Evolutionary conservation across 2,113 vertebrate genomes (phyloP).

Genomic region (Nematolebias whitei): DNA sequence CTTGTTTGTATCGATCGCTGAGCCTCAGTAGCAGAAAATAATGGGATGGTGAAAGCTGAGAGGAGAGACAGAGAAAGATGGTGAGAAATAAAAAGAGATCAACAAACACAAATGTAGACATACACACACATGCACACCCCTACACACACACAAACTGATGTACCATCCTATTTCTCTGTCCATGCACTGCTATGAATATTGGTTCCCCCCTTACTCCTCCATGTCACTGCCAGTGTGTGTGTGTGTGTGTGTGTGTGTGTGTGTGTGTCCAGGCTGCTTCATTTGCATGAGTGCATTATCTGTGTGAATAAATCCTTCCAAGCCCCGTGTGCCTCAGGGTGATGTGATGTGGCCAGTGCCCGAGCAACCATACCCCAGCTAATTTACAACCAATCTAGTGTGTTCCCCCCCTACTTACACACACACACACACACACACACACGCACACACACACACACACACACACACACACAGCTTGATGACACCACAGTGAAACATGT

Average conservation of each 20-base stretch:
- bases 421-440: too few species aligned
- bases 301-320: conserved; percentile 97
- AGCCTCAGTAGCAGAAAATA: conserved; percentile 89
- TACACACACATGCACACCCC: conserved; percentile 26
- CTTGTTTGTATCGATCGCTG: conserved; percentile 88
- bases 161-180: conserved; percentile 53
- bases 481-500: conserved; percentile 87
- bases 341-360: conserved; percentile 87
- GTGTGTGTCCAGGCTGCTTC: conserved; percentile 63
- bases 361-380: conserved; percentile 86
- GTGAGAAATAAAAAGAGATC: conserved; percentile 65
- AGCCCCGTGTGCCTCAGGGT: conserved; percentile 88
- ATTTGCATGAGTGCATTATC: conserved; percentile 94
- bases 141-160: conserved; percentile 8
- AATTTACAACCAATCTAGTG: conserved; percentile 92
- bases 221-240: conserved; percentile 81
- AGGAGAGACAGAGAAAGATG: conserved; percentile 47
- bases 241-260: conserved; percentile 21
- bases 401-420: too few species aligned
- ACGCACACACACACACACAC: conserved; percentile 29
- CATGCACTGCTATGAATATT: conserved; percentile 87
- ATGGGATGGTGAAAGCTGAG: conserved; percentile 81
- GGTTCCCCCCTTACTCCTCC: conserved; percentile 77
- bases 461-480: conserved; percentile 76
- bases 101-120: conserved; percentile 25